Percentiles rank a stretch among this genome's conserved stretches.
Evolutionary conservation across 2,797 vertebrate genomes (phyloP).

Genomic region (Eulemur coronatus): DNA sequence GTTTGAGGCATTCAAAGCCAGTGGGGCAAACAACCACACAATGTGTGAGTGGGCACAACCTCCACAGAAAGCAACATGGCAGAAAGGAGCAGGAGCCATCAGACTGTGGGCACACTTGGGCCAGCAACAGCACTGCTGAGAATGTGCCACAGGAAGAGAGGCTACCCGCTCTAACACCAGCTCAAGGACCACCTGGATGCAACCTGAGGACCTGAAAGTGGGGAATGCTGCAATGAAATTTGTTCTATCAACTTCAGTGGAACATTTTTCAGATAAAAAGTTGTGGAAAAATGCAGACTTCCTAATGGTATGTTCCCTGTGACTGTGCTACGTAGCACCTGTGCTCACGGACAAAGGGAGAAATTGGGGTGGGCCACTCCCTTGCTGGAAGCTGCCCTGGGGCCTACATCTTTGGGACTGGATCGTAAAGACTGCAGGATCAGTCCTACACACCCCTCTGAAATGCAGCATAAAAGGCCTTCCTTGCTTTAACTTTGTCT

Average conservation of each 20-base stretch:
- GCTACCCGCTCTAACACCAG: fast-evolving
- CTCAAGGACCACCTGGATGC: background rate
- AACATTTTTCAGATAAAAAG: background rate
- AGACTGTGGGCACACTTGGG: background rate
- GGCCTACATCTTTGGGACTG: background rate
- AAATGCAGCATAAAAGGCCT: background rate
- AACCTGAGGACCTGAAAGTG: background rate
- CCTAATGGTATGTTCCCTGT: too few relatives aligned
- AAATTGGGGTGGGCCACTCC: background rate
- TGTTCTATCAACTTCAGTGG: background rate
- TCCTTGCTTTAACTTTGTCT: background rate
- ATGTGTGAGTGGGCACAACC: background rate
- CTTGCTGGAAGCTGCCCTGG: background rate
- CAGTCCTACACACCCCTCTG: too few relatives aligned
- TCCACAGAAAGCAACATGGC: background rate
- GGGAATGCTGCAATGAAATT: background rate
- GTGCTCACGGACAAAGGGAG: background rate
- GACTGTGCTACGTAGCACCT: background rate
- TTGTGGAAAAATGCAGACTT: background rate
- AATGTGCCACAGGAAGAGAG: background rate
- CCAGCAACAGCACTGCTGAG: background rate
- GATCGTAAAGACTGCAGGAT: background rate
- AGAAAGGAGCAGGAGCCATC: background rate
- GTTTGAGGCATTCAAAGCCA: background rate
- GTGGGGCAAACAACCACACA: background rate